These are phyloP conservation scores for Acronicta aceris DNA, from an alignment of 2,888 invertebrate genomes.

Conservation along the genomic window DNA sequence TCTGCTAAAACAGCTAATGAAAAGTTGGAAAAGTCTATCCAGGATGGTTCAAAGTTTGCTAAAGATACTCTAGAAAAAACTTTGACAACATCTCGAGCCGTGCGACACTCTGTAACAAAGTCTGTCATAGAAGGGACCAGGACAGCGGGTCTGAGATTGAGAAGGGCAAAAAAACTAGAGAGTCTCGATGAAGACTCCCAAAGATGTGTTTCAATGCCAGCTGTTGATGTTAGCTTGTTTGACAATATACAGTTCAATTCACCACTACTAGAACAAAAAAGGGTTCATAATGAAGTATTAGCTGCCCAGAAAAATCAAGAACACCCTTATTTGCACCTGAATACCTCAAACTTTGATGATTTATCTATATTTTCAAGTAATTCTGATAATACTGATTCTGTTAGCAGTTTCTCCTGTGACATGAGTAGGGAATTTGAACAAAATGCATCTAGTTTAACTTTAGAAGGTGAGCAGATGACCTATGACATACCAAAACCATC, in stretches of 20 bases:
- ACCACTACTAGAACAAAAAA: slow-evolving; percentile 86
- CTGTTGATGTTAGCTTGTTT: slow-evolving; percentile 89
- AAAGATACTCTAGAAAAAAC: slow-evolving; percentile 85
- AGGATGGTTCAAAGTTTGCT: slow-evolving; percentile 80
- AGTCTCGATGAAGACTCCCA: slow-evolving; percentile 67
- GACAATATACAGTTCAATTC: slow-evolving; percentile 91
- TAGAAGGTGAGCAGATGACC: slow-evolving; percentile 68
- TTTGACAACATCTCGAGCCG: slow-evolving; percentile 82
- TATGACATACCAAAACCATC: slow-evolving; percentile 81
- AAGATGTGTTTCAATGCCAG: slow-evolving; percentile 89
- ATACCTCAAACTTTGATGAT: slow-evolving; percentile 76
- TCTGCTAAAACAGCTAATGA: slow-evolving; percentile 81
- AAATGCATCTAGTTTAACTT: slow-evolving; percentile 54
- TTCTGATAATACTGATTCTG: slow-evolving; percentile 78
- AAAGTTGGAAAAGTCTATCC: slow-evolving; percentile 77
- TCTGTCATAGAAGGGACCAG: slow-evolving; percentile 91
- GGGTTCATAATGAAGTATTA: slow-evolving; percentile 65
- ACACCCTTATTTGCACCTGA: slow-evolving; percentile 70
- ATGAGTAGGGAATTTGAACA: slow-evolving; percentile 70
- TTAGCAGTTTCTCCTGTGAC: slow-evolving; percentile 78
- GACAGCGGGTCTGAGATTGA: slow-evolving; percentile 86
- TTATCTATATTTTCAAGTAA: slow-evolving; percentile 78
- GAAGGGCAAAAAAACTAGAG: slow-evolving; percentile 72
- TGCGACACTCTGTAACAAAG: slow-evolving; percentile 88
- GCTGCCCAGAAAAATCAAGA: slow-evolving; percentile 52